phyloP scores from a whole-genome alignment of 2,888 invertebrate species.

The Callinectes sapidus region DNA sequence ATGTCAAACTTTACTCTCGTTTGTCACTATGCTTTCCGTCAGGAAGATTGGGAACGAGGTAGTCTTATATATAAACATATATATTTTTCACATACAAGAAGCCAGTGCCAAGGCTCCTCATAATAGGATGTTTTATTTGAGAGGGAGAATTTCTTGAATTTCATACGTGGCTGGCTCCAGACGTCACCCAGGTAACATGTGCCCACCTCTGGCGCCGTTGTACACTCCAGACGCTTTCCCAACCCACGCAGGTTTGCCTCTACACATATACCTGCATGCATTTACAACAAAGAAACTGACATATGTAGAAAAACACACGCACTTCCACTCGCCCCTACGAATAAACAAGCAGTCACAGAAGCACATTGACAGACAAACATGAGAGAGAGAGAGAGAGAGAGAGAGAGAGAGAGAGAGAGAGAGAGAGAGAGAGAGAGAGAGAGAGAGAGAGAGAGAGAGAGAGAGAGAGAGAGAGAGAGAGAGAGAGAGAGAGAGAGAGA shows the following conservation, averaged over 20 bases:
- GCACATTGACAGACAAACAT: not conserved
- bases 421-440: too few relatives aligned
- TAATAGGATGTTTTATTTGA: slow-evolving; percentile 33
- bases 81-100: slow-evolving; percentile 16
- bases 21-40: not conserved
- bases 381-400: not conserved
- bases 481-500: too few relatives aligned
- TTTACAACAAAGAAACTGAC: not conserved
- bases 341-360: not conserved
- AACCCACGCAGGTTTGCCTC: not conserved
- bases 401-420: too few relatives aligned
- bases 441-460: too few relatives aligned
- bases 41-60: slow-evolving; percentile 2
- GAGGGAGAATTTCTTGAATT: slow-evolving; percentile 30
- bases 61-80: not conserved
- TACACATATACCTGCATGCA: not conserved
- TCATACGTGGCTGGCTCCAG: slow-evolving; percentile 23
- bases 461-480: too few relatives aligned
- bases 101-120: slow-evolving; percentile 28
- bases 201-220: not conserved
- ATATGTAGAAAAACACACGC: not conserved
- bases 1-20: not conserved
- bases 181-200: slow-evolving; percentile 29
- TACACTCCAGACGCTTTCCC: not conserved
- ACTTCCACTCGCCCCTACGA: not conserved